These are phyloP conservation scores for Sandelia bainsii DNA, from an alignment of 2,797 vertebrate genomes.

Conservation along the genomic window DNA sequence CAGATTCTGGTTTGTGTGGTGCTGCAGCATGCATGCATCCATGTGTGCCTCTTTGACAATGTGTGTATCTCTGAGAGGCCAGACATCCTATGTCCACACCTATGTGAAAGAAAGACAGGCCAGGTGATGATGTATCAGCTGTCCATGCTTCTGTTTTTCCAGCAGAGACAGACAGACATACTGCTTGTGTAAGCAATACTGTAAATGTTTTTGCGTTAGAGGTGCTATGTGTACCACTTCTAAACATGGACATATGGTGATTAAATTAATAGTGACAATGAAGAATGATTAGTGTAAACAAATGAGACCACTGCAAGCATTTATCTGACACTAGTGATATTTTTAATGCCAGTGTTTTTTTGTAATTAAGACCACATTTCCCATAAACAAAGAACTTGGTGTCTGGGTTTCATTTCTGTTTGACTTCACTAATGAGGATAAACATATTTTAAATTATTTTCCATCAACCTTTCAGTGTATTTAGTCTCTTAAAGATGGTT, in stretches of 20 bases:
- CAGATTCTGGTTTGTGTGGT: conserved; percentile 17
- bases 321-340: conserved; percentile 48
- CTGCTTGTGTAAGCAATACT: conserved; percentile 43
- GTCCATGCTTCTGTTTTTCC: conserved; percentile 10
- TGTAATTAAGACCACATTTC: conserved; percentile 58
- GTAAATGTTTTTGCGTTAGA: conserved; percentile 47
- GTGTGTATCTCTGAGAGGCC: conserved; percentile 73
- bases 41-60: conserved; percentile 61
- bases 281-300: conserved; percentile 47
- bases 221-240: conserved; percentile 30
- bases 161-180: conserved; percentile 6
- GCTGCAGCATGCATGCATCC: conserved; percentile 12
- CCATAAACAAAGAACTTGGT: conserved; percentile 37
- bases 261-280: conserved; percentile 47
- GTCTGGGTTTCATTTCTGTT: conserved; percentile 46
- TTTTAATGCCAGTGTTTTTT: conserved; percentile 45
- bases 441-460: conserved; percentile 49
- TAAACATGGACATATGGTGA: conserved; percentile 40
- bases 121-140: conserved; percentile 52
- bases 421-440: conserved; percentile 24
- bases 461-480: conserved; percentile 28
- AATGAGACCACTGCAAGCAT: conserved; percentile 38
- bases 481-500: conserved; percentile 13
- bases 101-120: conserved; percentile 47
- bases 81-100: conserved; percentile 52